These are phyloP conservation scores for Cyprinella venusta DNA, from an alignment of 2,797 vertebrate genomes.

Conservation along the genomic window DNA sequence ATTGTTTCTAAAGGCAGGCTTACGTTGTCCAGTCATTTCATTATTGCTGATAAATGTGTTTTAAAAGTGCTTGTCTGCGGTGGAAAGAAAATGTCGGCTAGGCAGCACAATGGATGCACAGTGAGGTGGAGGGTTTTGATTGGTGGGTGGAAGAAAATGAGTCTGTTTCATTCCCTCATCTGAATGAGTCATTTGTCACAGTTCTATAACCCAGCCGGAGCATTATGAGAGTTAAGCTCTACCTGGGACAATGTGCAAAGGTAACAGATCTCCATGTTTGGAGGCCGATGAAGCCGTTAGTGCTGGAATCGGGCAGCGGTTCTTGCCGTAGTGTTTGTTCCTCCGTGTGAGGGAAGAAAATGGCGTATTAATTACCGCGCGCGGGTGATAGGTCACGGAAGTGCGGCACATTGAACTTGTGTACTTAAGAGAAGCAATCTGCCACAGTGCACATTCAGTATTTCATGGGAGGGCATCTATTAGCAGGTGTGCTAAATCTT, in stretches of 20 bases:
- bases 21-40: background rate
- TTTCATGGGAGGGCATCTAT: background rate
- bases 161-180: conserved; percentile 78
- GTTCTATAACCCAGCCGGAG: conserved; percentile 43
- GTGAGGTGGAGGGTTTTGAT: conserved; percentile 79
- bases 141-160: conserved; percentile 75
- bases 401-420: conserved; percentile 59
- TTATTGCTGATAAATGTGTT: conserved; percentile 16
- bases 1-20: background rate
- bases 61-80: conserved; percentile 47
- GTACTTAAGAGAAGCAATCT: conserved; percentile 55
- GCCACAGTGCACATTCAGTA: conserved; percentile 42
- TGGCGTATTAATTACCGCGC: conserved; percentile 61
- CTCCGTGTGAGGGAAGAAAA: conserved; percentile 54
- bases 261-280: conserved; percentile 42
- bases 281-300: conserved; percentile 43
- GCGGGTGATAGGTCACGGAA: conserved; percentile 59
- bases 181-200: conserved; percentile 77
- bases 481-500: background rate
- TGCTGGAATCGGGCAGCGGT: background rate
- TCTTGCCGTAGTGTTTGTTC: conserved; percentile 47
- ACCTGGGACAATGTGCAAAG: conserved; percentile 24
- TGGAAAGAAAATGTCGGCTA: conserved; percentile 78
- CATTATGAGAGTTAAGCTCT: conserved; percentile 44
- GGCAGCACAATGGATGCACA: conserved; percentile 62